Evolutionary conservation across 1,140 invertebrate species (phyloP).

Genomic region (Lineus longissimus): DNA sequence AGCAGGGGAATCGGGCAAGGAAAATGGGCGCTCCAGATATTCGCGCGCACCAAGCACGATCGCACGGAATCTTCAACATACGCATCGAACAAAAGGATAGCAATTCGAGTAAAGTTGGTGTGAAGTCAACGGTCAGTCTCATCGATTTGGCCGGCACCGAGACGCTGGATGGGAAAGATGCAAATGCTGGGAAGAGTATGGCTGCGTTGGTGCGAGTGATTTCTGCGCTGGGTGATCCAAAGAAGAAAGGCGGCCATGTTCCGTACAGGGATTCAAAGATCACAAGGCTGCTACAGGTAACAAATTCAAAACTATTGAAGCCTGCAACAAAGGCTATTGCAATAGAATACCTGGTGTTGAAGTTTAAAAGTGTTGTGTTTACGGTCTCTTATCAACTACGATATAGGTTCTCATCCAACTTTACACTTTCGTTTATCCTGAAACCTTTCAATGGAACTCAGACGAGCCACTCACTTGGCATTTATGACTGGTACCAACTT

Average conservation of each 20-base stretch:
- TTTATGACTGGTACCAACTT: no score
- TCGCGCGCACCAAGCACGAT: slow-evolving; percentile 35
- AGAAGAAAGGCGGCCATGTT: slow-evolving; percentile 47
- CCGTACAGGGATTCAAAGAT: slow-evolving; percentile 56
- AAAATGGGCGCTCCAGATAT: slow-evolving; percentile 42
- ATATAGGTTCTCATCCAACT: no score
- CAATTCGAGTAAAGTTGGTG: slow-evolving; percentile 44
- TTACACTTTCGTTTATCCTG: no score
- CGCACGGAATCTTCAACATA: slow-evolving; percentile 41
- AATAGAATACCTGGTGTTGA: no score
- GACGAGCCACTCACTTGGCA: no score
- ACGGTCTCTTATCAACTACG: no score
- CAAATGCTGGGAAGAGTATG: slow-evolving; percentile 27
- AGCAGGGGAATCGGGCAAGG: slow-evolving; percentile 39
- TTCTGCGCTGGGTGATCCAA: slow-evolving; percentile 46
- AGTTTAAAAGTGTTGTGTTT: no score
- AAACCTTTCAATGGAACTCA: no score
- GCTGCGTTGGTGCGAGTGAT: slow-evolving; percentile 65
- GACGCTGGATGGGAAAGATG: slow-evolving; percentile 20
- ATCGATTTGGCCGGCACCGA: slow-evolving; percentile 39
- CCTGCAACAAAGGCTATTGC: not conserved
- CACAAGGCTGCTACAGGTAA: slow-evolving; percentile 61
- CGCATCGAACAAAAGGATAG: slow-evolving; percentile 40
- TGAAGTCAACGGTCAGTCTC: slow-evolving; percentile 34
- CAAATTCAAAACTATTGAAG: not conserved